Evolutionary conservation across 1,140 invertebrate genomes (phyloP), one percentile per base, ranked within the genome.

Genomic region (Lerema accius): DNA sequence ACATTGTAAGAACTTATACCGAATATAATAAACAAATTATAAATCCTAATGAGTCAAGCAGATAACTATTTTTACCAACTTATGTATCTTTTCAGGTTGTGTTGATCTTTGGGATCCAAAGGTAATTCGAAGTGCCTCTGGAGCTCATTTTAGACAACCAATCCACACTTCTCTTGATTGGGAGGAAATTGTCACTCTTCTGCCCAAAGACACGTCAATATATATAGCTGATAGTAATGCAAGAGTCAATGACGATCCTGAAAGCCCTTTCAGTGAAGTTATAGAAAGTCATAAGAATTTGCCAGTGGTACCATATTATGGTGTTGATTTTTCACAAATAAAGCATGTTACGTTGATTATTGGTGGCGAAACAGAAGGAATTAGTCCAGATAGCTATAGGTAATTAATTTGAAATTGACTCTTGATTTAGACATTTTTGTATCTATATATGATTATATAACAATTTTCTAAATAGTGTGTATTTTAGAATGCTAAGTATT

Each of bases 91-190:
- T 92, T 42, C 70, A 97, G 96, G 97, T 40, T 98, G 97, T 91
- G 95, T 95, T 14, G 96, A 98, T 91, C 82, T 96, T 4, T 98
- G 97, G 97, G 95, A 98, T 63, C 83, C 93, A 0, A 98, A 98
- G 93, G 97, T 98, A 1, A 78, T 98, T 9, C 90, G 97, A 80
- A 94, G 95, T 71, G 96, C 94, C 10, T 92, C 94, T 64, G 97
- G 97, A 9, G 94, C 95, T 14, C 97, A 98, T 84, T 98, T 98
- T 80, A 93, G 94, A 32, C 59, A 97, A 9, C 93, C 94, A 23
- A 94, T 98, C 63, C 56, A 89, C 7, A 86, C 87, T 37, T 92
- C 94, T 68, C 66, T 94, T 35, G 85, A 89, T 0, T 97, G 96
- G 96, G 82, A 92, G n/a, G 80, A 94, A 0, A 91, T 97, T 23